Evolutionary conservation across 1,140 invertebrate species (phyloP), one percentile per base, ranked within the genome.

Genomic region (Eumeta japonica): DNA sequence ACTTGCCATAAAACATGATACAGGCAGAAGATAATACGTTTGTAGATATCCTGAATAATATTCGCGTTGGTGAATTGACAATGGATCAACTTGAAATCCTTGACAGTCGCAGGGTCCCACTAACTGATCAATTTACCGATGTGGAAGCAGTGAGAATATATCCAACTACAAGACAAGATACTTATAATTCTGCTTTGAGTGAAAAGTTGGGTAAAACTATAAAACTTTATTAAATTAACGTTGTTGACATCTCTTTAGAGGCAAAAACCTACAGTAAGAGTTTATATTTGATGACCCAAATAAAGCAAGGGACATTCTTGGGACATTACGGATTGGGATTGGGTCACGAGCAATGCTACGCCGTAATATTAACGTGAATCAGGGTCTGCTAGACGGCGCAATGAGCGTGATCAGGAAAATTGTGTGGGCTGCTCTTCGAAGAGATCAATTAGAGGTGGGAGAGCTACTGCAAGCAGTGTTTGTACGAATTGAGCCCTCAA

Each of bases 391-490:
- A 11, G 30, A 38, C 16, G 36, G 36, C 7, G 36, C 36, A 7
- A 38, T 38, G 15, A 28, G 36, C 5, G 4, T 17, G 10, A 30
- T 38, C 7, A 20, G 9, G 2, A 24, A 30, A n/a, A 10, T 38
- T 2, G 10, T 3, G 5, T 38, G 36, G 36, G 27, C 36, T 4
- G 3, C 13, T 3, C 16, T 38, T 2, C 36, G 36, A n/a, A 14
- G 44, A 39, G 44, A 53, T 15, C 44, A 49, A 42, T 3, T 56
- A 0, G 48, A 53, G 37, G 34, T 37, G 12, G 50, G 50, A 2
- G 46, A 53, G 24, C 9, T 47, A 20, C 47, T 45, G 1, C 46
- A 45, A 28, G 11, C 31, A 15, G 48, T 49, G 2, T 28, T 33
- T 3, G 37, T 50, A n/a, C n/a, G n/a, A n/a, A n/a, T 24, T 7